Evolutionary conservation across 23 tunicate species (phyloP).

Genomic region (Ascidia mentula): DNA sequence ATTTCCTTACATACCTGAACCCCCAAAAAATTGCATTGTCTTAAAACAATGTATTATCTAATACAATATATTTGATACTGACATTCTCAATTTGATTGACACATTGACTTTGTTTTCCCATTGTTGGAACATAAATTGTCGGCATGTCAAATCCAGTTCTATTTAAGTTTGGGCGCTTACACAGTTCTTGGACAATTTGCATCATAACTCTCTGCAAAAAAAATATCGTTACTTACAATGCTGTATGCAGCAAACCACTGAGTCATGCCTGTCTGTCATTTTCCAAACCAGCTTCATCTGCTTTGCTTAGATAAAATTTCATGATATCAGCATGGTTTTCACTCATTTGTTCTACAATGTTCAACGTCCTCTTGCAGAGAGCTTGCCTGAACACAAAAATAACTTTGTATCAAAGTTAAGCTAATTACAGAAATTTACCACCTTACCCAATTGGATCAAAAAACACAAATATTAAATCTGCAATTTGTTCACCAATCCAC

Average conservation of each 20-base stretch:
- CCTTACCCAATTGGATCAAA: conserved; percentile 99
- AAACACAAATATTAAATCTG: conserved; percentile 85
- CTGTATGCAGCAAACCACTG: neutral
- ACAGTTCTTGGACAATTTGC: conserved; percentile 98
- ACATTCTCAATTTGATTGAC: conserved; percentile 88
- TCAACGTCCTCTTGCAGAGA: conserved; percentile 90
- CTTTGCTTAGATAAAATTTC: conserved; percentile 92
- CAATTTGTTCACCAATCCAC: conserved; percentile 93
- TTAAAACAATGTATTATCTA: neutral
- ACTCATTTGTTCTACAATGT: conserved; percentile 80
- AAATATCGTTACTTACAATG: too few species aligned
- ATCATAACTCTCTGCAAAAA: conserved; percentile 87
- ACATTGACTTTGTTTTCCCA: conserved; percentile 80
- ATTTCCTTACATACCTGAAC: conserved; percentile 81
- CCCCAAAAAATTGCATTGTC: neutral
- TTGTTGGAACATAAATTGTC: conserved; percentile 85
- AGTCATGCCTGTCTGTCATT: conserved; percentile 81
- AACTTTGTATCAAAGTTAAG: neutral
- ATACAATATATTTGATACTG: neutral
- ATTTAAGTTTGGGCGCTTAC: conserved; percentile 87
- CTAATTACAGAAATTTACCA: too few species aligned
- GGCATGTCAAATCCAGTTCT: conserved; percentile 95
- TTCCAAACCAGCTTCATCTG: conserved; percentile 99
- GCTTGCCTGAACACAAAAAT: conserved; percentile 63
- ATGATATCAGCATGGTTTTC: conserved; percentile 82